phyloP scores from a whole-genome alignment of 2,113 vertebrate species.

The Leptobrachium ailaonicum region DNA sequence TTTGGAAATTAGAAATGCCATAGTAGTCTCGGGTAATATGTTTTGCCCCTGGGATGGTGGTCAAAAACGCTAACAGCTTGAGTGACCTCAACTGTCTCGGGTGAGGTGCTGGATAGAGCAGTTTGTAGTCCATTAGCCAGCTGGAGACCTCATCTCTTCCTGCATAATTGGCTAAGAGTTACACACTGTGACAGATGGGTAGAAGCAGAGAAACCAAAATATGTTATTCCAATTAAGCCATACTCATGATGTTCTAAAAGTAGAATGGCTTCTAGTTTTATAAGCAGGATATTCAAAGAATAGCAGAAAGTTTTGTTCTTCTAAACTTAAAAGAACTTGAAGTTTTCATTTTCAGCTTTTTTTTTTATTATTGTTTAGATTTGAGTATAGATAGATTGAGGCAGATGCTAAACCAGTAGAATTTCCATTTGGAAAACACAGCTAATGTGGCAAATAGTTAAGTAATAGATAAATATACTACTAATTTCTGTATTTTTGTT shows the following conservation, averaged over 20 bases:
- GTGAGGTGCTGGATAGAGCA: slow-evolving; percentile 34
- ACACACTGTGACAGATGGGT: slow-evolving; percentile 43
- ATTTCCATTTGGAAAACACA: too few species aligned
- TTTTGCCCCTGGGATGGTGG: slow-evolving; percentile 28
- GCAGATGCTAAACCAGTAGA: too few species aligned
- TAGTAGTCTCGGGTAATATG: slow-evolving; percentile 8
- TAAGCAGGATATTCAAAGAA: slow-evolving; percentile 6
- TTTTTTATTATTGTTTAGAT: too few species aligned
- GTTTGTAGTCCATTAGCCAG: slow-evolving; percentile 43
- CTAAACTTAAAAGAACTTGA: neutral
- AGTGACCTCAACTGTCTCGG: slow-evolving; percentile 36
- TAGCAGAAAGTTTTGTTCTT: neutral
- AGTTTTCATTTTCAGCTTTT: too few species aligned
- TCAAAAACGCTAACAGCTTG: slow-evolving; percentile 36
- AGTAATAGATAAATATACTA: too few species aligned
- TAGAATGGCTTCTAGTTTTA: slow-evolving; percentile 22
- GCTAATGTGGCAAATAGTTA: too few species aligned
- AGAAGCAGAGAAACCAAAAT: slow-evolving; percentile 30
- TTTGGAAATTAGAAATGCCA: too few species aligned
- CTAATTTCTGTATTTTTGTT: too few species aligned
- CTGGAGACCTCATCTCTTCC: slow-evolving; percentile 43
- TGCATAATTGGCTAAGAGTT: slow-evolving; percentile 41
- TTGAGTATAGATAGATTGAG: too few species aligned
- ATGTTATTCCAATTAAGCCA: slow-evolving; percentile 43
- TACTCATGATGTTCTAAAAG: slow-evolving; percentile 31